Evolutionary conservation across 2,797 vertebrate genomes (phyloP), one percentile per base, ranked within the genome.

Genomic region (Nannoperca obscura): DNA sequence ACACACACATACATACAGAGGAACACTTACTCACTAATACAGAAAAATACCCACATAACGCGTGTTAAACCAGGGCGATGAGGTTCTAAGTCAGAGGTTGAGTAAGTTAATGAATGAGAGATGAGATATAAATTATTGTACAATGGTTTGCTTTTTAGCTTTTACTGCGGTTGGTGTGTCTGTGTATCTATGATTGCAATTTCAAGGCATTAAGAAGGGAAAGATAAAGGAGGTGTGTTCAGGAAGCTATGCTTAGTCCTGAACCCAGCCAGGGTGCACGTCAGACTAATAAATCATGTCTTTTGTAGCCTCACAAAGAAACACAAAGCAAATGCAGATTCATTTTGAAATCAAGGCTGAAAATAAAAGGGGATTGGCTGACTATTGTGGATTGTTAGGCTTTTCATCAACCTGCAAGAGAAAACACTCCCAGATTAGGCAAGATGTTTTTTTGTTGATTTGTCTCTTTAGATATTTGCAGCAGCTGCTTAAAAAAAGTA

Each of bases 41-140:
- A 38, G 10, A 46, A 54, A 68, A 60, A 67, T 54, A 58, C 59
- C 47, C 67, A 70, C 34, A 70, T 40, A 15, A 61, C 38, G 64
- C 2, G n/a, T 53, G 50, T 38, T 55, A 70, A 60, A 42, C 13
- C 4, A 14, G 42, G 34, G 24, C 10, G 69, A 85, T 70, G 65
- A 78, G 59, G 20, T 70, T 71, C 32, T n/a, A 0, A 49, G 52
- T 75, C 54, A 62, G 52, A 83, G 86, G 74, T 73, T 78, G 70
- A 88, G 81, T 79, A 76, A 78, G 74, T 72, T 88, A 87, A 92
- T 91, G 80, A 93, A 83, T 71, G 68, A 54, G 76, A 80, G 62
- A 84, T 81, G 74, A 72, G 71, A 71, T 73, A 57, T 64, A 61
- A 84, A 84, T 80, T 59, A 75, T 65, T 71, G 63, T 50, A 40